These are phyloP conservation scores for Cotesia congregata DNA, from an alignment of 2,888 invertebrate species.

Conservation along the genomic window DNA sequence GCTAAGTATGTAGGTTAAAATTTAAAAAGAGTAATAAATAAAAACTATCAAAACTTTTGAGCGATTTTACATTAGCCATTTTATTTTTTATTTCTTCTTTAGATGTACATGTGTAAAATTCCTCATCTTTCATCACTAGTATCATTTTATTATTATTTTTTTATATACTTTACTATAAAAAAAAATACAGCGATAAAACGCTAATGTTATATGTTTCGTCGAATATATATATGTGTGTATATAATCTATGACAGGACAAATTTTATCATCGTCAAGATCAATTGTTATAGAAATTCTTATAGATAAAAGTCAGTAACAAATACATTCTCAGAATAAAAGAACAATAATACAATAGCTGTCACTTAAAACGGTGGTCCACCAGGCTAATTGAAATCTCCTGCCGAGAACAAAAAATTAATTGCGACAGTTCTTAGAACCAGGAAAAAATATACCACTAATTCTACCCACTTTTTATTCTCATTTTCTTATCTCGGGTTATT, in stretches of 20 bases:
- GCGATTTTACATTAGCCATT: neutral
- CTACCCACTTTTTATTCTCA: neutral
- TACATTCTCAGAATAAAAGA: conserved; percentile 9
- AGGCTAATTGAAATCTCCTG: conserved; percentile 35
- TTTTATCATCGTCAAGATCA: conserved; percentile 27
- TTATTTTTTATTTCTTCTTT: neutral
- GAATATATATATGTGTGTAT: neutral
- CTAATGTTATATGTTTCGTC: neutral
- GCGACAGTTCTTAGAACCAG: conserved; percentile 24
- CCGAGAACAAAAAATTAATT: conserved; percentile 38
- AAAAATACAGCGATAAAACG: neutral
- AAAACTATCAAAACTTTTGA: neutral
- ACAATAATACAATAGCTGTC: conserved; percentile 15
- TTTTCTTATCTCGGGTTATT: conserved; percentile 3
- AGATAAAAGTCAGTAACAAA: conserved; percentile 12
- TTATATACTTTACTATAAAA: neutral
- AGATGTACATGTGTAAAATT: neutral
- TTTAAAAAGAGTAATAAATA: neutral
- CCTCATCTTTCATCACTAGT: neutral
- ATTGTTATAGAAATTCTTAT: conserved; percentile 32
- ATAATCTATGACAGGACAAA: neutral
- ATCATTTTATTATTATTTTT: neutral
- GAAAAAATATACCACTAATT: neutral
- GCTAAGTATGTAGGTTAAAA: conserved; percentile 29
- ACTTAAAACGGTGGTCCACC: conserved; percentile 16